Percentiles rank a stretch among this genome's conserved stretches.
phyloP scores from a whole-genome alignment of 2,113 vertebrate genomes.

The Ivindomyrus marchei region DNA sequence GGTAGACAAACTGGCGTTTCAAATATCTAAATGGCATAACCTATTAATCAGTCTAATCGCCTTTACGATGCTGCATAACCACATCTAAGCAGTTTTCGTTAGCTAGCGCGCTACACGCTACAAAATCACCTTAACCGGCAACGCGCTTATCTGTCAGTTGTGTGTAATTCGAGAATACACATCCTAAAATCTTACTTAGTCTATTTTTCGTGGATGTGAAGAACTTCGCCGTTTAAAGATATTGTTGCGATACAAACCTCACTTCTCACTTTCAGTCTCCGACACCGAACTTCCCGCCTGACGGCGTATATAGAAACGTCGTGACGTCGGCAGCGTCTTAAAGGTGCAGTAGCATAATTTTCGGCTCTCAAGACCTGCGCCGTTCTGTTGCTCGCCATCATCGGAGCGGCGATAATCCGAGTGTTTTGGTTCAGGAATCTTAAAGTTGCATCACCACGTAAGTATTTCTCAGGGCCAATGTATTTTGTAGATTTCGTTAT shows the following conservation, averaged over 20 bases:
- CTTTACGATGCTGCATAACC: background rate
- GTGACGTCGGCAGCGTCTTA: conserved; percentile 12
- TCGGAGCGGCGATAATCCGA: background rate
- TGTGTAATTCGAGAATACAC: background rate
- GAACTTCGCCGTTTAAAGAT: background rate
- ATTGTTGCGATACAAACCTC: background rate
- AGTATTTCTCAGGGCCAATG: background rate
- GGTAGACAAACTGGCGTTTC: background rate
- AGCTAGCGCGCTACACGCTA: background rate
- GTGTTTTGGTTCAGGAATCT: background rate
- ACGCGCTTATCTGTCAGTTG: background rate
- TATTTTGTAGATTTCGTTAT: background rate
- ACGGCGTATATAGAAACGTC: background rate
- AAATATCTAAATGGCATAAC: background rate
- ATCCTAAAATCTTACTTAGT: background rate
- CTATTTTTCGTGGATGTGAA: background rate
- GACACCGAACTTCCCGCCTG: conserved; percentile 17
- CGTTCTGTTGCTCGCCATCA: background rate
- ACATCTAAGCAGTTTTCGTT: background rate
- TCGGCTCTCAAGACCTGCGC: background rate
- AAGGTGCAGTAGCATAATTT: background rate
- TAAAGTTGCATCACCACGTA: background rate
- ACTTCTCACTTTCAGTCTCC: background rate
- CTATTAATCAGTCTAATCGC: background rate
- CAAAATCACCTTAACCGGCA: background rate